A percentile compares a stretch with the other conserved stretches of the same genome.
Conservation (phyloP, 2,888 invertebrate species). For the Proisotoma minuta region DNA sequence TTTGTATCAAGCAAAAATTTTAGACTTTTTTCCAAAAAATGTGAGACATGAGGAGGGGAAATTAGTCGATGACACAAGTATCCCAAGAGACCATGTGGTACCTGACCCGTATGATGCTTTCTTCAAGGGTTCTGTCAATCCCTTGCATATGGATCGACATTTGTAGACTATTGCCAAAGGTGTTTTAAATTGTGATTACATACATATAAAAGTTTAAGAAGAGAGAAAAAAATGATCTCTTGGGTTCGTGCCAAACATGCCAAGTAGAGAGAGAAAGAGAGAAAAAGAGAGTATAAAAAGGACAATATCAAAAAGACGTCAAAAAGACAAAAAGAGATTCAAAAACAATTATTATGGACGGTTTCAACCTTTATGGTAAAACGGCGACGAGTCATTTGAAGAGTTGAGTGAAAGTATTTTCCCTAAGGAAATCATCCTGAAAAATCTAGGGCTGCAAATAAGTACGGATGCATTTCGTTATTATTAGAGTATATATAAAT, state of each 20-base stretch:
- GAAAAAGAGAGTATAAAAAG: slow-evolving; percentile 15
- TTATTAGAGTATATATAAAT: neutral
- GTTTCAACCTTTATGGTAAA: slow-evolving; percentile 32
- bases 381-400: slow-evolving; percentile 29
- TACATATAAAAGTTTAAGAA: neutral
- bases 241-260: slow-evolving; percentile 3
- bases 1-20: neutral
- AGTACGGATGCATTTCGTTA: neutral
- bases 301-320: slow-evolving; percentile 45
- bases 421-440: slow-evolving; percentile 38
- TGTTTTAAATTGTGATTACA: no score
- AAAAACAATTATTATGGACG: slow-evolving; percentile 43
- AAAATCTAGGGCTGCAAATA: slow-evolving; percentile 38
- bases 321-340: slow-evolving; percentile 43
- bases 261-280: slow-evolving; percentile 13
- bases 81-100: slow-evolving; percentile 13
- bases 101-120: neutral
- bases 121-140: neutral
- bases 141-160: neutral
- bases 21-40: neutral
- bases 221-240: slow-evolving; percentile 6
- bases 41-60: slow-evolving; percentile 1
- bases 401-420: slow-evolving; percentile 21
- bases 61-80: neutral
- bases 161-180: neutral